phyloP scores from a whole-genome alignment of 2,113 vertebrate genomes.

The Lophochroa leadbeateri region DNA sequence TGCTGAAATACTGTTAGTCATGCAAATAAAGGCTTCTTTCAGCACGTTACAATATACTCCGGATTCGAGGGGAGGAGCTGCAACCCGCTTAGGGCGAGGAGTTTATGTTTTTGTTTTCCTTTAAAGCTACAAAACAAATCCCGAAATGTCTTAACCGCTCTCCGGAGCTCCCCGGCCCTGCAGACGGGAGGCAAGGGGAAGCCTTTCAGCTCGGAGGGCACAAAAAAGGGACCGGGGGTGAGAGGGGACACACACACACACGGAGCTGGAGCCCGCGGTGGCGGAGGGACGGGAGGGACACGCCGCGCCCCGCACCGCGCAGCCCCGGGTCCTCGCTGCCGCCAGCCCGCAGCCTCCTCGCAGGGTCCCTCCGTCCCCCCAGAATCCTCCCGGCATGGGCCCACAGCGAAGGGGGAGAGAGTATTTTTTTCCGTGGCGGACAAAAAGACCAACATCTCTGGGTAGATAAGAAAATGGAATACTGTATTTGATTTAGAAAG shows the following conservation, averaged over 20 bases:
- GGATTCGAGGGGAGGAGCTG: conserved; percentile 83
- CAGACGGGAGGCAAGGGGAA: neutral
- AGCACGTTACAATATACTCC: conserved; percentile 84
- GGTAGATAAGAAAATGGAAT: conserved; percentile 91
- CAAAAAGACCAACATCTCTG: conserved; percentile 78
- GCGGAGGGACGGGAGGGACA: neutral
- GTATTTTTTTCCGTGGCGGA: neutral
- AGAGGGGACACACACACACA: neutral
- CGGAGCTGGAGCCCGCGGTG: neutral
- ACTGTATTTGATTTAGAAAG: conserved; percentile 97
- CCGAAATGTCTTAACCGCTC: conserved; percentile 24
- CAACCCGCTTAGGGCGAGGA: conserved; percentile 80
- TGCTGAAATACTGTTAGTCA: conserved; percentile 80
- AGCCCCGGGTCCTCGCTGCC: neutral
- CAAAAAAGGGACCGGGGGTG: neutral
- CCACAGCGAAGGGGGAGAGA: neutral
- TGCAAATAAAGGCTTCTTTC: conserved; percentile 89
- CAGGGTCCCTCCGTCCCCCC: neutral
- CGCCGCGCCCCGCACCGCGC: neutral
- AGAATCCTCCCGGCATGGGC: neutral
- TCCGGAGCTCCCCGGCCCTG: neutral
- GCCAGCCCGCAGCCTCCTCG: neutral
- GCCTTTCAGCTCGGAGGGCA: neutral
- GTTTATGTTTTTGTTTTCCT: conserved; percentile 83
- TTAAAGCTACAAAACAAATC: conserved; percentile 83